Evolutionary conservation across 2,113 vertebrate species (phyloP).

Genomic region (Raja brachyura): DNA sequence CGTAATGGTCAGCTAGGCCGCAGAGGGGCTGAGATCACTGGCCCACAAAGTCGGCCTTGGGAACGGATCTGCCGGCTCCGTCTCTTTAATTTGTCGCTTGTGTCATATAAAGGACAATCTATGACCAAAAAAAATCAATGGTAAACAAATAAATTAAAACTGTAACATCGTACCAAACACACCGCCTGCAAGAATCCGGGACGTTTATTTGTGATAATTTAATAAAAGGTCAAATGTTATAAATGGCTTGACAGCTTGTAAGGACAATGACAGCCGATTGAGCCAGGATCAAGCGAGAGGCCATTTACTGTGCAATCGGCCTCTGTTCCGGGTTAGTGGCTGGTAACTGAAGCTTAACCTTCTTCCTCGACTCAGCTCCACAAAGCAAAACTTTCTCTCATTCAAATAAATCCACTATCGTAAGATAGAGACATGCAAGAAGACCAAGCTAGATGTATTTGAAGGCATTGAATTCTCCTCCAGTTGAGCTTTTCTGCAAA

Average conservation of each 20-base stretch:
- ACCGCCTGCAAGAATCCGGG: slow-evolving; percentile 21
- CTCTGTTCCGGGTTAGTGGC: not conserved
- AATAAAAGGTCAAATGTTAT: slow-evolving; percentile 37
- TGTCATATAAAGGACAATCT: slow-evolving; percentile 38
- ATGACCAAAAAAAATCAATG: slow-evolving; percentile 36
- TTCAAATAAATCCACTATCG: not conserved
- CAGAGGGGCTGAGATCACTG: no score
- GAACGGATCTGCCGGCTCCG: no score
- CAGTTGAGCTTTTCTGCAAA: not conserved
- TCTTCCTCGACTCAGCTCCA: not conserved
- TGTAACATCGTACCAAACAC: not conserved
- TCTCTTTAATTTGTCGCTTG: slow-evolving; percentile 22
- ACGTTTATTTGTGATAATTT: slow-evolving; percentile 32
- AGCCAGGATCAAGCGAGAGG: not conserved
- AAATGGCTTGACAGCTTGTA: slow-evolving; percentile 34
- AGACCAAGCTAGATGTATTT: not conserved
- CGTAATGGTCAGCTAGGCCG: no score
- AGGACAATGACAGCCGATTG: slow-evolving; percentile 32
- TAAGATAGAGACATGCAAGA: no score
- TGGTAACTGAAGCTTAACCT: not conserved
- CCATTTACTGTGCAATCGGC: not conserved
- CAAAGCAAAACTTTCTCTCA: not conserved
- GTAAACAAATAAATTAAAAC: slow-evolving; percentile 37
- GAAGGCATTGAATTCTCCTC: not conserved
- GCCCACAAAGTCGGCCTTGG: no score